A percentile compares a stretch with the other conserved stretches of the same genome.
phyloP scores from a whole-genome alignment of 2,113 vertebrate species.

The Eretmochelys imbricata region DNA sequence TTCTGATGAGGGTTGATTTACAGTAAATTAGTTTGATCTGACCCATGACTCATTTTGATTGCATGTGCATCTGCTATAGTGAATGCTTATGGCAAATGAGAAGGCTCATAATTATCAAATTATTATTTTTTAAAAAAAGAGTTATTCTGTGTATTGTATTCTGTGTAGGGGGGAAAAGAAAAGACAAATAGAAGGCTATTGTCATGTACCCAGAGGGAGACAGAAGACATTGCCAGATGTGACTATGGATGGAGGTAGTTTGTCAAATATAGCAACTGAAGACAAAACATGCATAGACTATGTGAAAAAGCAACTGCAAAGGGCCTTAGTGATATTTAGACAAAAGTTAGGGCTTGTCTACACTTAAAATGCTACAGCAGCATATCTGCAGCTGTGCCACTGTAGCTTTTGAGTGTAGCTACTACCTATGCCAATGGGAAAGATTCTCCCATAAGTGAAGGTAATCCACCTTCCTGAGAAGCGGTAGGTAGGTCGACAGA shows the following conservation, averaged over 20 bases:
- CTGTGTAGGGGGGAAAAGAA: not conserved
- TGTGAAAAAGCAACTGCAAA: not conserved
- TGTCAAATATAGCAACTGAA: not conserved
- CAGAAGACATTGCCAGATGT: not conserved
- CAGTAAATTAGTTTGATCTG: not conserved
- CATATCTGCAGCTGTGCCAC: not conserved
- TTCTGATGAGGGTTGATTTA: not conserved
- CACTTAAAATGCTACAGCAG: not conserved
- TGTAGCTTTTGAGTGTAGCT: not conserved
- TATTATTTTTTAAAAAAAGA: not conserved
- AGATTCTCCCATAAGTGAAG: not conserved
- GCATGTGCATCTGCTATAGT: not conserved
- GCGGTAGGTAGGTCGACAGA: not conserved
- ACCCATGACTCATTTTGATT: not conserved
- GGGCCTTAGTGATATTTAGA: not conserved
- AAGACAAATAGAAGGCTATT: accelerated
- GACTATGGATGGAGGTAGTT: not conserved
- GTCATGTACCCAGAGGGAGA: not conserved
- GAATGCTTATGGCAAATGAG: not conserved
- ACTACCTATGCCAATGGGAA: not conserved
- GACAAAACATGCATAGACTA: accelerated
- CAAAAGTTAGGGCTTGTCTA: not conserved
- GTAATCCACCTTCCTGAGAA: not conserved
- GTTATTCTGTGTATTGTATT: not conserved
- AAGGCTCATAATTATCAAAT: not conserved